Percentiles rank a stretch among this genome's conserved stretches.
phyloP scores from a whole-genome alignment of 2,113 vertebrate species.

The Cyprinus carpio region DNA sequence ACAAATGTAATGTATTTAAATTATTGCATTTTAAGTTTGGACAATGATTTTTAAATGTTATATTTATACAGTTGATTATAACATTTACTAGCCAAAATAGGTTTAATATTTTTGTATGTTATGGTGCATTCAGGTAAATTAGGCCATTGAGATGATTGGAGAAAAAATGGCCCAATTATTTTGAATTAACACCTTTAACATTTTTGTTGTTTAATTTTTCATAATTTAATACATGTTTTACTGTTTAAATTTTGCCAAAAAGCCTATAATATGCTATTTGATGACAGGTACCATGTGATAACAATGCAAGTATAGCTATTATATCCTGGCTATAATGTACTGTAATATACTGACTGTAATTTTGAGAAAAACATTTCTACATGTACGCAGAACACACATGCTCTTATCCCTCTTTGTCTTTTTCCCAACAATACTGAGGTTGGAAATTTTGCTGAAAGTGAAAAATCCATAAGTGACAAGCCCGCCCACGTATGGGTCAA shows the following conservation, averaged over 20 bases:
- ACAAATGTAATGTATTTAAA: not conserved
- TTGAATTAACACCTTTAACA: not conserved
- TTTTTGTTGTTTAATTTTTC: not conserved
- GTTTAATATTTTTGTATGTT: not conserved
- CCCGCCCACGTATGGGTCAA: slow-evolving; percentile 5
- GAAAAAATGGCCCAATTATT: not conserved
- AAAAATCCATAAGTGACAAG: slow-evolving; percentile 13
- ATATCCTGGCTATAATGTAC: not conserved
- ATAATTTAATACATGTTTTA: not conserved
- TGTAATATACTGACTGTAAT: not conserved
- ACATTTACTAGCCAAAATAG: not conserved
- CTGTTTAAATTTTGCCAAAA: not conserved
- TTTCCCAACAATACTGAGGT: not conserved
- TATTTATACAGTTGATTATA: not conserved
- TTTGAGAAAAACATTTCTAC: not conserved
- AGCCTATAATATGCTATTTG: not conserved
- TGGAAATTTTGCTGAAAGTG: not conserved
- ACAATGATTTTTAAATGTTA: not conserved
- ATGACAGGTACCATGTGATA: not conserved
- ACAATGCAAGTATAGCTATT: not conserved
- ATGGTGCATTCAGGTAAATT: not conserved
- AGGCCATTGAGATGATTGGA: not conserved
- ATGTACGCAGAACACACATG: not conserved
- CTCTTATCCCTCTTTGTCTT: not conserved
- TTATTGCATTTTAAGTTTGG: too few species aligned